A percentile compares a stretch with the other conserved stretches of the same genome.
Evolutionary conservation across 2,888 invertebrate genomes (phyloP).

Genomic region (Crocallis elinguaria): DNA sequence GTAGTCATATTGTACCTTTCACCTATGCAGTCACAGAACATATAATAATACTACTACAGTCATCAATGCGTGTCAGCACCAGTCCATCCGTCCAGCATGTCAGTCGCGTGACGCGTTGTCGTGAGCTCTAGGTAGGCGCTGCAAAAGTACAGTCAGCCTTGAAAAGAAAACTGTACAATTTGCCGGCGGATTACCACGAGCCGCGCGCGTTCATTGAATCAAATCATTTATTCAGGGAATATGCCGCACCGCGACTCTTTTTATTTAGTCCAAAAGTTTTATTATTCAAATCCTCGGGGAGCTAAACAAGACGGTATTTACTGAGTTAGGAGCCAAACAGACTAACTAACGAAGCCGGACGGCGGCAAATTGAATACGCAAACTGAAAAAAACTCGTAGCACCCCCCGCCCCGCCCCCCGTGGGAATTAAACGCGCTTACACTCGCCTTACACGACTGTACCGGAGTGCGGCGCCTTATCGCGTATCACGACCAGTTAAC

Average conservation of each 20-base stretch:
- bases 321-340: conserved; percentile 43
- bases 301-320: conserved; percentile 43
- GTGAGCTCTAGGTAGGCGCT: too few species aligned
- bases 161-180: neutral
- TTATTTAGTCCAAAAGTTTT: conserved; percentile 36
- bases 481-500: too few species aligned
- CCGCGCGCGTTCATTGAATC: conserved; percentile 20
- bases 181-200: neutral
- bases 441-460: too few species aligned
- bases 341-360: conserved; percentile 48
- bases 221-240: conserved; percentile 36
- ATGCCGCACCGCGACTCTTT: conserved; percentile 25
- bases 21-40: too few species aligned
- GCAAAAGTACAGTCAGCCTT: neutral
- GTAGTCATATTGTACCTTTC: too few species aligned
- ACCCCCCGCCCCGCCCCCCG: neutral
- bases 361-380: conserved; percentile 44
- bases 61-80: too few species aligned
- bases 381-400: conserved; percentile 38
- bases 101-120: too few species aligned
- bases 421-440: too few species aligned
- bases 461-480: too few species aligned
- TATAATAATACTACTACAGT: too few species aligned
- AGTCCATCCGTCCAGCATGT: too few species aligned
- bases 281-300: conserved; percentile 41